Evolutionary conservation across 2,797 vertebrate genomes (phyloP).

Genomic region (Chiroxiphia lanceolata): DNA sequence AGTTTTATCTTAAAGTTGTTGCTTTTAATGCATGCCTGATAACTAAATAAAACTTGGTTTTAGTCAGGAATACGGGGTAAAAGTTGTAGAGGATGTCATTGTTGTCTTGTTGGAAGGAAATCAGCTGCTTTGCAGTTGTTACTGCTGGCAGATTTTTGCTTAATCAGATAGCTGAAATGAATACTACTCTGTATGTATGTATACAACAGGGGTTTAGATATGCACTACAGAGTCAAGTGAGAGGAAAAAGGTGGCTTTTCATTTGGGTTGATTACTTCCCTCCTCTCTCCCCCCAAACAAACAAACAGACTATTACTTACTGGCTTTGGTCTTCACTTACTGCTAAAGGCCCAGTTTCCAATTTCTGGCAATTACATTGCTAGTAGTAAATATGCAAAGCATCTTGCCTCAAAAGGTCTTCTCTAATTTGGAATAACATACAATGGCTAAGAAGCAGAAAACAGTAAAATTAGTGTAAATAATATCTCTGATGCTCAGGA

Average conservation of each 20-base stretch:
- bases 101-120: background rate
- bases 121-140: constrained; percentile 65
- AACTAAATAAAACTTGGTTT: background rate
- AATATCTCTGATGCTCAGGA: background rate
- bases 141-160: constrained; percentile 34
- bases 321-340: background rate
- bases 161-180: constrained; percentile 60
- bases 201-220: background rate
- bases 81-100: background rate
- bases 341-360: background rate
- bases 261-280: background rate
- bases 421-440: background rate
- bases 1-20: background rate
- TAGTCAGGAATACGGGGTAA: background rate
- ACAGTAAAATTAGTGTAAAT: background rate
- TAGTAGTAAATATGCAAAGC: background rate
- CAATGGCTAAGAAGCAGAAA: background rate
- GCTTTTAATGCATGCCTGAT: background rate
- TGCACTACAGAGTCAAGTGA: background rate
- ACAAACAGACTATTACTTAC: background rate
- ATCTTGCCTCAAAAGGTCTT: background rate
- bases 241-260: background rate
- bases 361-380: background rate
- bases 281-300: too few relatives aligned
- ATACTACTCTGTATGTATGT: constrained; percentile 11